Conservation (phyloP, 2,113 vertebrate species). For the Dipodomys ordii region DNA sequence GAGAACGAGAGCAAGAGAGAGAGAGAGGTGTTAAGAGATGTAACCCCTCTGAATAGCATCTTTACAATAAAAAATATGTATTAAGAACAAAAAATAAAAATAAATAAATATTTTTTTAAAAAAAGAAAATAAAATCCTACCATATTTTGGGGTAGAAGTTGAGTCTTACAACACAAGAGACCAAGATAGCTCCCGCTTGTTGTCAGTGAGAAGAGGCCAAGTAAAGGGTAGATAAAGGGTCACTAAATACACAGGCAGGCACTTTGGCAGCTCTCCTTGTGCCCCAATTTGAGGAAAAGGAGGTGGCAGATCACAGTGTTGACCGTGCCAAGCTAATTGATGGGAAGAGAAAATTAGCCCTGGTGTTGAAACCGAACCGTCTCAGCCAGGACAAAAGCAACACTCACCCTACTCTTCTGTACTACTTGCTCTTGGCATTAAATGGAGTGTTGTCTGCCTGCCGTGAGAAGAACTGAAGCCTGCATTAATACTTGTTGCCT, state of each 20-base stretch:
- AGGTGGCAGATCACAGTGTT: neutral
- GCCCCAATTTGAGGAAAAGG: neutral
- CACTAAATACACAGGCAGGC: neutral
- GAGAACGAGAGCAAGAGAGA: no score
- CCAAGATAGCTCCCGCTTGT: neutral
- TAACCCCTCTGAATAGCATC: no score
- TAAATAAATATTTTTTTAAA: no score
- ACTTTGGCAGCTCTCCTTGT: constrained; percentile 23
- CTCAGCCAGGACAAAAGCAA: constrained; percentile 41
- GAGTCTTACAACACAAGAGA: neutral
- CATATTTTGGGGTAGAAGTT: neutral
- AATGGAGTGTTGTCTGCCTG: constrained; percentile 45
- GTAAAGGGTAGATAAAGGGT: neutral
- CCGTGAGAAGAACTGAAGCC: constrained; percentile 26
- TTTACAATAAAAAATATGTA: no score
- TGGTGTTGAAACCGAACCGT: constrained; percentile 37
- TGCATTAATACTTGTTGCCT: constrained; percentile 50
- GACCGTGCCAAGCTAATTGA: constrained; percentile 17
- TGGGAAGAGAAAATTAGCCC: constrained; percentile 36
- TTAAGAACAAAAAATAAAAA: no score
- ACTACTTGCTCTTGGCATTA: constrained; percentile 50
- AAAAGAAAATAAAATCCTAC: neutral
- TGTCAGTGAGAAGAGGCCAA: neutral
- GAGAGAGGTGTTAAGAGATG: no score
- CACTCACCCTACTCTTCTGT: constrained; percentile 61